These are phyloP conservation scores for Murina feae DNA, from an alignment of 2,113 vertebrate species.

Conservation along the genomic window DNA sequence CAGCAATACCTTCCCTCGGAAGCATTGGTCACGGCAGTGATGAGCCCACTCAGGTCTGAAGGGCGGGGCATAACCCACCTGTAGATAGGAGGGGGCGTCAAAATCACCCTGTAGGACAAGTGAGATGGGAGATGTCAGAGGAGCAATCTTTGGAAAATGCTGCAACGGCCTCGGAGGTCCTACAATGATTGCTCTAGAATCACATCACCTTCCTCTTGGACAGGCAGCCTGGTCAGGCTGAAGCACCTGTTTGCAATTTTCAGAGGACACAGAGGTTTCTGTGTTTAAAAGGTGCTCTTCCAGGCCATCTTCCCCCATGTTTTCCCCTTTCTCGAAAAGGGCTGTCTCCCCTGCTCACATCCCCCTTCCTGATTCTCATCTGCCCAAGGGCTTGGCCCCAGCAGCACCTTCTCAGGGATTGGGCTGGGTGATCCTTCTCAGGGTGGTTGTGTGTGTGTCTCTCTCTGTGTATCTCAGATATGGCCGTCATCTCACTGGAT, in stretches of 20 bases:
- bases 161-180: fast-evolving
- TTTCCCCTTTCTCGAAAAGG: neutral
- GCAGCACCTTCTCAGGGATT: neutral
- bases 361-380: neutral
- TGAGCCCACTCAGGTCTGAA: neutral
- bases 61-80: neutral
- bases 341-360: neutral
- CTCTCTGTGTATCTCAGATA: neutral
- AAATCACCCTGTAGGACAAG: neutral
- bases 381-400: too few relatives aligned
- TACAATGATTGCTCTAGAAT: neutral
- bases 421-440: neutral
- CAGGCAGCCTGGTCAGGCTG: neutral
- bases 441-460: fast-evolving
- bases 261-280: neutral
- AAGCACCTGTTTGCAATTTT: neutral
- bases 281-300: too few relatives aligned
- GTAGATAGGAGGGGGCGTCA: too few relatives aligned
- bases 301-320: neutral
- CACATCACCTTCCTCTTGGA: neutral
- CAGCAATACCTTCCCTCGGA: fast-evolving
- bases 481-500: fast-evolving
- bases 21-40: neutral
- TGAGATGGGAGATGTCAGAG: neutral
- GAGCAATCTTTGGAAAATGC: neutral